Conservation (phyloP, 2,797 vertebrate genomes). For the Pogoniulus pusillus region DNA sequence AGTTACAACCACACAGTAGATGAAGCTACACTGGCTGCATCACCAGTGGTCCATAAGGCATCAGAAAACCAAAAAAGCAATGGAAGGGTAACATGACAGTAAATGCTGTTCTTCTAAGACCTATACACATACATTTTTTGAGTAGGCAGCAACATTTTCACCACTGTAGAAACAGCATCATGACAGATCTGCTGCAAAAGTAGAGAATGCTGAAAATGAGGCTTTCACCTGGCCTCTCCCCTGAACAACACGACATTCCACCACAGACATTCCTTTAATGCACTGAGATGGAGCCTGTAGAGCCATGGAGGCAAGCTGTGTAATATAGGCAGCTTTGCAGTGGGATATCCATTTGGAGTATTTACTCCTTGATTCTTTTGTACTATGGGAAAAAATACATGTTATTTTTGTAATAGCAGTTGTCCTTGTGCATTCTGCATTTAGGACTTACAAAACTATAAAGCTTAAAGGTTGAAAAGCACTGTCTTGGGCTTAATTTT, state of each 20-base stretch:
- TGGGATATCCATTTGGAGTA: too few species aligned
- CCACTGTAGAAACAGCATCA: not conserved
- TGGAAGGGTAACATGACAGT: accelerated
- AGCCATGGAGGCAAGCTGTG: not conserved
- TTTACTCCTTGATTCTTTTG: not conserved
- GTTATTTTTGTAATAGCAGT: not conserved
- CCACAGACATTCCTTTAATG: not conserved
- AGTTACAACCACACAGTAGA: not conserved
- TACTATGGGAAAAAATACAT: not conserved
- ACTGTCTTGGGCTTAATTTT: not conserved
- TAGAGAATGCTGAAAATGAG: not conserved
- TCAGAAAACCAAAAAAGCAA: not conserved
- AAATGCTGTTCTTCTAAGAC: not conserved
- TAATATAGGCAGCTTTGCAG: not conserved
- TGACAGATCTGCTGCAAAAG: not conserved
- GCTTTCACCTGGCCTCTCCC: not conserved
- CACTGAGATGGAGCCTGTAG: not conserved
- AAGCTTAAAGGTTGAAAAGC: not conserved
- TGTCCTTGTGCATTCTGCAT: not conserved
- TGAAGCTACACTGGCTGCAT: not conserved
- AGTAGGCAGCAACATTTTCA: not conserved
- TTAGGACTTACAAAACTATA: not conserved
- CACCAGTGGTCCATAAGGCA: not conserved
- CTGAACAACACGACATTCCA: not conserved
- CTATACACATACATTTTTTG: not conserved